Base-by-base conservation (phyloP, 2,888 invertebrate genomes). In the Protodeltote pygarga region DNA sequence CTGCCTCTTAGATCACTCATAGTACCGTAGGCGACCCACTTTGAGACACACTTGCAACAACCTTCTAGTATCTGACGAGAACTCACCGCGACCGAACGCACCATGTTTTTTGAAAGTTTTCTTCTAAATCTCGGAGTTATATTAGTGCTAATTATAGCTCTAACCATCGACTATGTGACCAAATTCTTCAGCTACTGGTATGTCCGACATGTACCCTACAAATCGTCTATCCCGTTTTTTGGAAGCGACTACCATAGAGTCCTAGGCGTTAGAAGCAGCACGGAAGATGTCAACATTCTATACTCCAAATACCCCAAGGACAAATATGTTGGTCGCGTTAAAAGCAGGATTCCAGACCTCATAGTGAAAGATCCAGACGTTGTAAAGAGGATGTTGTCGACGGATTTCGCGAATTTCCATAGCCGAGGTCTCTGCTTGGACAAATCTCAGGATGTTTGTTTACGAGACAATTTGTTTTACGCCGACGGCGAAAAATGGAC, bases 391-490 rank as follows among this genome's bases (percentile, higher is more conserved):
- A 82, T 91, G 69, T 75, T 92, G 81, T 89, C 86, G 57, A 85
- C 89, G 65, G 89, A 90, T 81, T 90, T 87, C 69, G 81, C 82
- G 63, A 81, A 88, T 87, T 92, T 92, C 85, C 85, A 88, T 80
- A 83, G 85, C 76, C 81, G 91, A 79, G 92, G 92, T 72, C 84
- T 87, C 67, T 83, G 81, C 77, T 84, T 92, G 83, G 89, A 89
- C 86, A 90, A 88, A 85, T 89, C 91, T 79, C 81, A 77, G 84
- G 92, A 92, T 89, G 85, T 89, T 88, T 91, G 90, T 87, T 81
- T 92, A 85, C 85, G 86, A 85, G 87, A 91, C 89, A 92, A 92
- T 88, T 85, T 90, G 80, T 92, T 90, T 80, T 90, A 90, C 67
- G 81, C 87, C 10, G 89, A 91, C 65, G 89, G 86, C 21, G 90